A percentile compares a stretch with the other conserved stretches of the same genome.
Conservation (phyloP, 2,888 invertebrate species). For the Bellardia pandia region DNA sequence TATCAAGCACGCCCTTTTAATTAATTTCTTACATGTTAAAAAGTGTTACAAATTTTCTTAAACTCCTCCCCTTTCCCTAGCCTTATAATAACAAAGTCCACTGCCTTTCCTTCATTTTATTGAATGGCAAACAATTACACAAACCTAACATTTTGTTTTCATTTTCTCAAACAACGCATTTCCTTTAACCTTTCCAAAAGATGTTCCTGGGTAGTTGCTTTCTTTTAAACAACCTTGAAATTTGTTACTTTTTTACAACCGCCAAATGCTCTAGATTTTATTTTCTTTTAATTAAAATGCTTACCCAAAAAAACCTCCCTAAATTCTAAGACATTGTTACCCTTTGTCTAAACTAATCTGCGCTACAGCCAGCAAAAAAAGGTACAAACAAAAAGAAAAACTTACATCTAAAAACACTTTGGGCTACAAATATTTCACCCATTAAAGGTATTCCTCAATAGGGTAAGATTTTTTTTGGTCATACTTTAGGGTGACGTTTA, state of each 20-base stretch:
- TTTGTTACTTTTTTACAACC: constrained; percentile 57
- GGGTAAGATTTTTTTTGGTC: constrained; percentile 53
- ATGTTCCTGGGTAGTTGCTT: background rate
- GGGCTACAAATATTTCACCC: constrained; percentile 36
- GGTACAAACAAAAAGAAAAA: constrained; percentile 18
- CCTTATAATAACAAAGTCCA: constrained; percentile 20
- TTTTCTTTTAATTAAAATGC: constrained; percentile 63
- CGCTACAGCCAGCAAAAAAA: constrained; percentile 25
- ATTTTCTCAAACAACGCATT: constrained; percentile 35
- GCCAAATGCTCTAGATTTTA: constrained; percentile 64
- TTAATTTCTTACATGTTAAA: constrained; percentile 10
- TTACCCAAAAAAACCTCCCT: constrained; percentile 49
- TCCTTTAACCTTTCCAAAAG: background rate
- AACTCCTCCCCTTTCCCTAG: constrained; percentile 42
- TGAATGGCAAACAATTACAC: constrained; percentile 8
- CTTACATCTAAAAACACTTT: constrained; percentile 36
- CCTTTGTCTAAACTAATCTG: constrained; percentile 40
- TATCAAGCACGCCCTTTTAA: constrained; percentile 40
- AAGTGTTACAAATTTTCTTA: constrained; percentile 6
- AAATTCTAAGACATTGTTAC: constrained; percentile 7
- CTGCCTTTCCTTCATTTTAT: constrained; percentile 30
- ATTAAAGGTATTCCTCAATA: background rate
- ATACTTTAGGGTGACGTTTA: constrained; percentile 79
- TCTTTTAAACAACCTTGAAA: constrained; percentile 61
- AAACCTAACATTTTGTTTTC: constrained; percentile 47